phyloP scores from a whole-genome alignment of 1,140 invertebrate species.

The Drosophila pseudoananassae region DNA sequence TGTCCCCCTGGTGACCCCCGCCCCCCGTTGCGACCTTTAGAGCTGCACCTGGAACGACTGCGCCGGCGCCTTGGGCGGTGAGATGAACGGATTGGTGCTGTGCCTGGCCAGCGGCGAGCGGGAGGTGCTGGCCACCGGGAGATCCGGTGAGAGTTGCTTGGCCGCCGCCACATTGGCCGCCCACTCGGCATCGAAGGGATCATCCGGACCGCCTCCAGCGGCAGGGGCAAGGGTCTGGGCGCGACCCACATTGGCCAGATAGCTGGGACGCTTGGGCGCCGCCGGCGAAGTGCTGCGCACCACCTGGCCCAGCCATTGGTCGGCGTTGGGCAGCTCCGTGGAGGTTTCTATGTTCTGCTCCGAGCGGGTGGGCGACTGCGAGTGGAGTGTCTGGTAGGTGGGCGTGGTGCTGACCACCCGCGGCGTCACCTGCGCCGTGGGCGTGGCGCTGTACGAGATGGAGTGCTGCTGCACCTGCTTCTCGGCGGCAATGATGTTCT shows the following conservation, averaged over 20 bases:
- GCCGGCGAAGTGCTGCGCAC: constrained; percentile 86
- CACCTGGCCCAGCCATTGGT: constrained; percentile 91
- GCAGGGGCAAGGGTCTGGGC: constrained; percentile 86
- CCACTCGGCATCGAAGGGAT: constrained; percentile 96
- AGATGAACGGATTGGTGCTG: constrained; percentile 86
- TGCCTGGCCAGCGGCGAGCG: constrained; percentile 63
- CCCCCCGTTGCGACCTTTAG: constrained; percentile 71
- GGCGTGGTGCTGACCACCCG: constrained; percentile 57
- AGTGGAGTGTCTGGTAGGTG: constrained; percentile 57
- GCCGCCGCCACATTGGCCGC: constrained; percentile 85
- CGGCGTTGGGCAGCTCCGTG: constrained; percentile 87
- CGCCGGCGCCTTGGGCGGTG: constrained; percentile 85
- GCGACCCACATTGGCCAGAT: constrained; percentile 86
- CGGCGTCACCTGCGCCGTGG: constrained; percentile 40
- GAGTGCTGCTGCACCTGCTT: constrained; percentile 73
- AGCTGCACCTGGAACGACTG: constrained; percentile 89
- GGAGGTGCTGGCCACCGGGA: constrained; percentile 49
- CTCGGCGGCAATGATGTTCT: constrained; percentile 84
- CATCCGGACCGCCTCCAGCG: constrained; percentile 77
- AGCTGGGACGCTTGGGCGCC: constrained; percentile 85
- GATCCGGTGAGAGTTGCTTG: constrained; percentile 76
- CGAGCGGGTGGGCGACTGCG: constrained; percentile 55
- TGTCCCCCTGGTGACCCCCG: constrained; percentile 34
- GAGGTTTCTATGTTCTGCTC: constrained; percentile 30
- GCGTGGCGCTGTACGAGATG: constrained; percentile 54